These are phyloP conservation scores for Okapia johnstoni DNA, from an alignment of 2,113 vertebrate species.

Conservation along the genomic window DNA sequence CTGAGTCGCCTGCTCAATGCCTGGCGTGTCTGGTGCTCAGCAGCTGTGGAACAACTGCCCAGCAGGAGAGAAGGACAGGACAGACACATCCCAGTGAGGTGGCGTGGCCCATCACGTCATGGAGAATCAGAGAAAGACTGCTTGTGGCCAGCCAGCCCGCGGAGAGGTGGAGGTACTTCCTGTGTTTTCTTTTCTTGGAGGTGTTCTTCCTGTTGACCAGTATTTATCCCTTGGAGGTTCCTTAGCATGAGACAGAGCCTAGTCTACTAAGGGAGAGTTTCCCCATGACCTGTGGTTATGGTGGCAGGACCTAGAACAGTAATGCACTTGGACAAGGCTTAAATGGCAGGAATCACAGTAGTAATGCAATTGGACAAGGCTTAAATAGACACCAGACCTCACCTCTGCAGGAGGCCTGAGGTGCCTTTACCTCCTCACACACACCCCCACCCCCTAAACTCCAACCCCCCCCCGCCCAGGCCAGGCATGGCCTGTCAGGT, in stretches of 20 bases:
- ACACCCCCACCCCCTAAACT: background rate
- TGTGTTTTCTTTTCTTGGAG: background rate
- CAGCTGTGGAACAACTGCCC: background rate
- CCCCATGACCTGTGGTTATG: background rate
- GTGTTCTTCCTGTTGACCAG: background rate
- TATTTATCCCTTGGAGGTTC: background rate
- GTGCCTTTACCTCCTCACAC: background rate
- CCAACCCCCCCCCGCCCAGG: background rate
- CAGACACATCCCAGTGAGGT: too few species aligned
- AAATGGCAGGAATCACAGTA: background rate
- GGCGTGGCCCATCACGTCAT: background rate
- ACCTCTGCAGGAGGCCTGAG: background rate
- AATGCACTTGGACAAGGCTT: background rate
- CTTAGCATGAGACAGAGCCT: background rate
- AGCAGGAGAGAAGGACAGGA: background rate
- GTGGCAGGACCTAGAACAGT: background rate
- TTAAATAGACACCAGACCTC: background rate
- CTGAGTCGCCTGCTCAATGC: background rate
- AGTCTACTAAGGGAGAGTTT: background rate
- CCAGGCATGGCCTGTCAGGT: background rate
- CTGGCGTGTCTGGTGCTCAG: background rate
- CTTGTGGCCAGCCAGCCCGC: background rate
- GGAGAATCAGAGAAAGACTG: background rate
- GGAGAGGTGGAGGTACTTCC: background rate
- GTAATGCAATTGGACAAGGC: background rate